Conservation (phyloP, 2,113 vertebrate genomes). For the Xyrauchen texanus region DNA sequence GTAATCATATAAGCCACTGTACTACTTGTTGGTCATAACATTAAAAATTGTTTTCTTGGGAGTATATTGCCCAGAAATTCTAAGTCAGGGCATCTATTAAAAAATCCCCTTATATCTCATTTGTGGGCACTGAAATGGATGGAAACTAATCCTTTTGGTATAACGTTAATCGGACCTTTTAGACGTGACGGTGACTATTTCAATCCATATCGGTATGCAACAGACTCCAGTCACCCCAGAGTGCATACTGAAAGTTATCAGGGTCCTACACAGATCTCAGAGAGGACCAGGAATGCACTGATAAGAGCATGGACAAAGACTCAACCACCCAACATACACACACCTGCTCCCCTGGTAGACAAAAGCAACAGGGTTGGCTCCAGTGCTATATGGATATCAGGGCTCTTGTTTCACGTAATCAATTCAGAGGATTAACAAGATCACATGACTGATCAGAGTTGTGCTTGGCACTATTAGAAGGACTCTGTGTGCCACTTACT, state of each 20-base stretch:
- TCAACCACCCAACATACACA: slow-evolving; percentile 47
- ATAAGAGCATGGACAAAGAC: slow-evolving; percentile 65
- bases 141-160: background rate
- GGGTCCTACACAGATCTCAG: slow-evolving; percentile 59
- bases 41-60: background rate
- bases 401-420: slow-evolving; percentile 7
- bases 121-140: background rate
- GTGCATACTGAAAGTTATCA: slow-evolving; percentile 67
- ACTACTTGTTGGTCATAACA: background rate
- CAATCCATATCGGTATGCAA: background rate
- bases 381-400: slow-evolving; percentile 24
- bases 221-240: slow-evolving; percentile 40
- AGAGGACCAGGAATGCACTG: slow-evolving; percentile 68
- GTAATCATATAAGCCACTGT: background rate
- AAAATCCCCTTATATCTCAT: background rate
- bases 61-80: background rate
- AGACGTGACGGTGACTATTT: background rate
- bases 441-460: slow-evolving; percentile 54
- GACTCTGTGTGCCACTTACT: background rate
- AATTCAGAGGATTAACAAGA: slow-evolving; percentile 49
- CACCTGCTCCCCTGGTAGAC: slow-evolving; percentile 27
- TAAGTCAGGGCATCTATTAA: background rate
- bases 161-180: slow-evolving; percentile 3
- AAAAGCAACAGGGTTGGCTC: slow-evolving; percentile 29
- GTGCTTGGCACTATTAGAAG: slow-evolving; percentile 5